Evolutionary conservation across 2,888 invertebrate species (phyloP).

Genomic region (Frankliniella intonsa): DNA sequence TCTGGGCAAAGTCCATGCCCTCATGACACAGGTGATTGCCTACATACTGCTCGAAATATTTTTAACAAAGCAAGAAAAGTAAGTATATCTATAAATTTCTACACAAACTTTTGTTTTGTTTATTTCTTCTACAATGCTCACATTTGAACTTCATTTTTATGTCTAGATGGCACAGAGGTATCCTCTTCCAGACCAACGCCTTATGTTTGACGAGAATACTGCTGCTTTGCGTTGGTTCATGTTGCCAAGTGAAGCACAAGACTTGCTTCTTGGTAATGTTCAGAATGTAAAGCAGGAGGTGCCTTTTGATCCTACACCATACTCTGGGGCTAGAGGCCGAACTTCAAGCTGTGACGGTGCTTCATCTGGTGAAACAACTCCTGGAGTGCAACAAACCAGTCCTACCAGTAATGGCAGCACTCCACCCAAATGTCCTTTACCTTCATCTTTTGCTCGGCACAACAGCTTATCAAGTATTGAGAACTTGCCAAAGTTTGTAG

Average conservation of each 20-base stretch:
- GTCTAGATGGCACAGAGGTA: conserved; percentile 62
- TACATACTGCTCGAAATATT: conserved; percentile 71
- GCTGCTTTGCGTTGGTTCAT: conserved; percentile 81
- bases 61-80: conserved; percentile 69
- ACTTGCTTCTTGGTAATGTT: conserved; percentile 65
- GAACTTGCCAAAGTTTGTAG: not conserved
- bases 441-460: not conserved
- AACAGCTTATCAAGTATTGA: conserved; percentile 7
- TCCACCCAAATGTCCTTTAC: not conserved
- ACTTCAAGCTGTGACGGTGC: conserved; percentile 45
- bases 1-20: conserved; percentile 70
- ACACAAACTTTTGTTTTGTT: not conserved
- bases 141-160: conserved; percentile 29
- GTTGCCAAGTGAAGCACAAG: conserved; percentile 80
- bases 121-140: not conserved
- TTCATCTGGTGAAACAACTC: conserved; percentile 40
- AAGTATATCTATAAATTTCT: conserved; percentile 32
- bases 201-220: conserved; percentile 63
- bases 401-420: not conserved
- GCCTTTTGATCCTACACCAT: conserved; percentile 66
- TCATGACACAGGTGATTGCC: conserved; percentile 68
- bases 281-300: conserved; percentile 71
- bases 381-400: conserved; percentile 48
- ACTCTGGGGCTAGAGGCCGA: conserved; percentile 43
- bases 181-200: conserved; percentile 67